phyloP scores from a whole-genome alignment of 1,140 invertebrate species.

The Dendrolimus punctatus region DNA sequence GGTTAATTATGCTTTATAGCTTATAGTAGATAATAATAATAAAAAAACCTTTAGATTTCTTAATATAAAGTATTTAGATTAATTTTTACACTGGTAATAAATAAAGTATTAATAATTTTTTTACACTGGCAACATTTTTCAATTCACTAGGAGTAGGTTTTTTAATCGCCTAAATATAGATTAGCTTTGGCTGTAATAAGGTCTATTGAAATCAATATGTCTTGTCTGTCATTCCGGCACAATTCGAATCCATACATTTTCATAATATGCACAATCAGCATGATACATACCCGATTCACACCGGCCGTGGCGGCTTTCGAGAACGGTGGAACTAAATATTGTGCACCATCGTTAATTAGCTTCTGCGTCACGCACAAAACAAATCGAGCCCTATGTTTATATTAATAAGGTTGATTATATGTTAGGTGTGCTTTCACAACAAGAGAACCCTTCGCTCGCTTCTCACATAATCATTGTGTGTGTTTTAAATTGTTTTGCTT shows the following conservation, averaged over 20 bases:
- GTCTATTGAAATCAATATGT: too few relatives aligned
- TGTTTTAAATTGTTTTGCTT: slow-evolving; percentile 64
- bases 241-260: slow-evolving; percentile 18
- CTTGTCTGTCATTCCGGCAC: too few relatives aligned
- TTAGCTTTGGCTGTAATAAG: too few relatives aligned
- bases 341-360: slow-evolving; percentile 40
- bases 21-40: too few relatives aligned
- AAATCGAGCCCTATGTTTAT: slow-evolving; percentile 34
- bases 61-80: too few relatives aligned
- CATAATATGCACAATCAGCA: slow-evolving; percentile 30
- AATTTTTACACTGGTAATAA: too few relatives aligned
- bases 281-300: slow-evolving; percentile 62
- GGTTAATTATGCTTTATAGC: too few relatives aligned
- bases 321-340: slow-evolving; percentile 15
- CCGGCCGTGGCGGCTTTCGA: slow-evolving; percentile 41
- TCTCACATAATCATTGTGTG: slow-evolving; percentile 63
- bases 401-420: slow-evolving; percentile 37
- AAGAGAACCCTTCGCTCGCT: slow-evolving; percentile 54
- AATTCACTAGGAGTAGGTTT: too few relatives aligned
- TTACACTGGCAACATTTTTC: too few relatives aligned
- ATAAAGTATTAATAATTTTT: too few relatives aligned
- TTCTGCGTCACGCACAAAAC: slow-evolving; percentile 37
- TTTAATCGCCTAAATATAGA: too few relatives aligned
- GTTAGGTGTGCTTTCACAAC: slow-evolving; percentile 58
- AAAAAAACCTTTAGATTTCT: too few relatives aligned